phyloP scores from a whole-genome alignment of 2,888 invertebrate genomes.

The Acronicta aceris region DNA sequence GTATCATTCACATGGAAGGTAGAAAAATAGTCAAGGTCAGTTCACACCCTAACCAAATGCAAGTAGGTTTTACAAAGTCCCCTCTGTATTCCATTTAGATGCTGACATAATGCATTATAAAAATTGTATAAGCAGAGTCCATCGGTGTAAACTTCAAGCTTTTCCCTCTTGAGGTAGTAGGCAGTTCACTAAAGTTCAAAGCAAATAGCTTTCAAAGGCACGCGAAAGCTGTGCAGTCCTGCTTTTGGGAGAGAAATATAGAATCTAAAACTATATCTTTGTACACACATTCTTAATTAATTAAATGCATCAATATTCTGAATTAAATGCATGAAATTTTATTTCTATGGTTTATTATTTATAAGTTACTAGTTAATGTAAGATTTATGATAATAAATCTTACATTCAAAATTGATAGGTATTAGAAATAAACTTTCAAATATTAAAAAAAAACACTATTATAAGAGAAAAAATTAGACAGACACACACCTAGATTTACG shows the following conservation, averaged over 20 bases:
- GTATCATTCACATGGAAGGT: neutral
- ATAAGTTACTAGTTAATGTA: too few species aligned
- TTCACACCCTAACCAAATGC: too few species aligned
- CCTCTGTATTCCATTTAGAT: constrained; percentile 4
- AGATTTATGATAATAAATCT: too few species aligned
- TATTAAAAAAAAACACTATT: constrained; percentile 11
- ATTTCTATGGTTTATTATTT: constrained; percentile 14
- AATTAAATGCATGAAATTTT: constrained; percentile 28
- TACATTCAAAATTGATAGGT: neutral
- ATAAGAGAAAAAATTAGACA: constrained; percentile 18
- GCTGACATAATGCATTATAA: constrained; percentile 7
- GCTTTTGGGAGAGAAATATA: constrained; percentile 56
- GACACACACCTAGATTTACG: constrained; percentile 82
- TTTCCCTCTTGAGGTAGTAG: constrained; percentile 37
- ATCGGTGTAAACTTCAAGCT: constrained; percentile 30
- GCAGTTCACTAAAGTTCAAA: constrained; percentile 46
- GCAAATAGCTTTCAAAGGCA: constrained; percentile 55
- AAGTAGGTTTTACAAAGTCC: neutral
- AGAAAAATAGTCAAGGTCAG: neutral
- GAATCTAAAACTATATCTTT: constrained; percentile 40
- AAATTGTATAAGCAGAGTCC: constrained; percentile 25
- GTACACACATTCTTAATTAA: constrained; percentile 36
- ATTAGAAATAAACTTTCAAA: constrained; percentile 42
- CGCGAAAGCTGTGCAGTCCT: constrained; percentile 66
- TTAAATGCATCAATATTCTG: constrained; percentile 12